These are phyloP conservation scores for Panthera uncia DNA, from an alignment of 2,113 vertebrate genomes.

Conservation along the genomic window DNA sequence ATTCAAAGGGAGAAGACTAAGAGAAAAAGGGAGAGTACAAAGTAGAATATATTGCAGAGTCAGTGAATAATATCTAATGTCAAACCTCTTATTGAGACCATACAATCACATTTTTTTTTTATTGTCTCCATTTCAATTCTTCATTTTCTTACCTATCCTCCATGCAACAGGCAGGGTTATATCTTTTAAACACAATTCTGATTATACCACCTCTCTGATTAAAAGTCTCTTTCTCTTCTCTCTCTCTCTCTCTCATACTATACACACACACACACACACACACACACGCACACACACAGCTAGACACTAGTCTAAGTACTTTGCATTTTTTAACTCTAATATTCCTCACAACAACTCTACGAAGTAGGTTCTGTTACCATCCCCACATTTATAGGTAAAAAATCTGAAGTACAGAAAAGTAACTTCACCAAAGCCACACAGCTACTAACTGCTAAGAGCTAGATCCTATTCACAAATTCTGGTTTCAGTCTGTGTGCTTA, in stretches of 20 bases:
- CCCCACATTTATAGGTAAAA: not conserved
- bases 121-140: not conserved
- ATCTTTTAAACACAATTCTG: not conserved
- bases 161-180: not conserved
- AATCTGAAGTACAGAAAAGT: not conserved
- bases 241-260: not conserved
- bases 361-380: not conserved
- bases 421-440: not conserved
- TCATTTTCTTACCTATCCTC: not conserved
- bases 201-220: not conserved
- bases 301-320: not conserved
- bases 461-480: not conserved
- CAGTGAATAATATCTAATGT: not conserved
- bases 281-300: fast-evolving
- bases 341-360: not conserved
- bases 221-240: not conserved
- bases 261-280: not conserved
- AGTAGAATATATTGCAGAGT: not conserved
- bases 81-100: not conserved
- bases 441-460: not conserved
- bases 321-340: not conserved
- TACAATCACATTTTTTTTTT: not conserved
- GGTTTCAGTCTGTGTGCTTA: not conserved
- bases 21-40: not conserved
- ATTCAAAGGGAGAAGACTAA: not conserved